These are phyloP conservation scores for Epinotia brunnichana DNA, from an alignment of 2,888 invertebrate species.

Conservation along the genomic window DNA sequence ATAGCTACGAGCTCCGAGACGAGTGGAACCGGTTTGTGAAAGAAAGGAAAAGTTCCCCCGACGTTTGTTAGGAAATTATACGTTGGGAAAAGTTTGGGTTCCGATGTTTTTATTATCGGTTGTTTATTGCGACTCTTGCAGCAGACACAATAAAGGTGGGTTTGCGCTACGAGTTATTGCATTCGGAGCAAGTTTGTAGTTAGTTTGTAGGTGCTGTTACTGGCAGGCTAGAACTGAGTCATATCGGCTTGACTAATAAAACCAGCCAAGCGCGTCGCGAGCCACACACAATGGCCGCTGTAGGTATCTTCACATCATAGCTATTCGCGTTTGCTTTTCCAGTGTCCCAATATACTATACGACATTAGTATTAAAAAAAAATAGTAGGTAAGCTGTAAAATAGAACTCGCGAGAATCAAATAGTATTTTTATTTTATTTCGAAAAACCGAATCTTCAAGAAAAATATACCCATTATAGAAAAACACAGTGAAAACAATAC, in stretches of 20 bases:
- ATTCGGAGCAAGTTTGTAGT: background rate
- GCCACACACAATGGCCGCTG: background rate
- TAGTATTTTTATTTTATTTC: no score
- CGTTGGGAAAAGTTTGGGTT: constrained; percentile 26
- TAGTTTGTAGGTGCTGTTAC: background rate
- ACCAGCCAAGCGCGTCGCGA: no score
- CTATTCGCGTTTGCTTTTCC: no score
- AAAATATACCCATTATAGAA: no score
- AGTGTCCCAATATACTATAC: no score
- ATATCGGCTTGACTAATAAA: no score
- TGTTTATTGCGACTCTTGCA: constrained; percentile 24
- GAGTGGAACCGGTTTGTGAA: background rate
- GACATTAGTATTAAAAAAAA: no score
- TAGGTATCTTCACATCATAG: background rate
- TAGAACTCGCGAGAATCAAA: no score
- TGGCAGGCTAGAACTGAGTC: no score
- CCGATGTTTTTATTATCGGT: constrained; percentile 25
- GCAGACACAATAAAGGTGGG: background rate
- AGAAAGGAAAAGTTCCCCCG: constrained; percentile 26
- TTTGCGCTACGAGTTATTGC: background rate
- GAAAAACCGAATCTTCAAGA: no score
- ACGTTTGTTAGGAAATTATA: constrained; percentile 37
- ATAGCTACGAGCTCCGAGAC: background rate
- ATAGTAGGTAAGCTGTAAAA: no score
- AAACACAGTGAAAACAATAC: no score